Base-by-base conservation (phyloP, 2,888 invertebrate genomes). In the Hydrotaea cyrtoneurina region DNA sequence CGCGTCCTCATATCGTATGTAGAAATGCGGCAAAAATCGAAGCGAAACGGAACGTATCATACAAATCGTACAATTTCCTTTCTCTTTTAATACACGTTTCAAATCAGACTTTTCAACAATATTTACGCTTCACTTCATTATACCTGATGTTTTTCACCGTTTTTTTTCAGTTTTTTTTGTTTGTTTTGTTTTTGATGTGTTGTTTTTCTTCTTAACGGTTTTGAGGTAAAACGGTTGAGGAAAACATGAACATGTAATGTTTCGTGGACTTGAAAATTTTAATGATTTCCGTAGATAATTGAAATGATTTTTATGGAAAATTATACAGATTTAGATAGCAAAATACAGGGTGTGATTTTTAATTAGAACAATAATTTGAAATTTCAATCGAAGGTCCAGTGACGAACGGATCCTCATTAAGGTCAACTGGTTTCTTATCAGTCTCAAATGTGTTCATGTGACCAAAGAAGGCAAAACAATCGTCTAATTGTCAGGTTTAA, bases 11-110 rank as follows among this genome's bases (percentile, higher is more conserved):
- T 36, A 3, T 3, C 2, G 66, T 39, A 19, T 43, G 66, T 19
- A 21, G 66, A 39, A 66, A 66, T 43, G 21, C 66, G 39, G 43
- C 66, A 66, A 69, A 69, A 69, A 62, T 31, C 62, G 31, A 31
- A 62, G 62, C 43, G 69, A 66, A 66, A 21, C 39, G 69, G 21
- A 66, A 66, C 69, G 19, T 55, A 55, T 19, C 39, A 39, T 31
- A 62, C 69, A 43, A 57, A 46, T 59, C 59, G 59, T 62, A 46
- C 74, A 74, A 59, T 74, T 74, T 59, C 74, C 74, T 59, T 74
- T 74, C 74, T 46, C 74, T 59, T 73, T 74, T 59, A 59, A 43
- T 11, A 69, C 5, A 69, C 46, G 46, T 23, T 26, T 69, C 23
- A 43, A 31, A 43, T 66, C 36, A 72, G 57, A n/a, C n/a, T 73